phyloP scores from a whole-genome alignment of 2,113 vertebrate genomes.

The Mus spicilegus region DNA sequence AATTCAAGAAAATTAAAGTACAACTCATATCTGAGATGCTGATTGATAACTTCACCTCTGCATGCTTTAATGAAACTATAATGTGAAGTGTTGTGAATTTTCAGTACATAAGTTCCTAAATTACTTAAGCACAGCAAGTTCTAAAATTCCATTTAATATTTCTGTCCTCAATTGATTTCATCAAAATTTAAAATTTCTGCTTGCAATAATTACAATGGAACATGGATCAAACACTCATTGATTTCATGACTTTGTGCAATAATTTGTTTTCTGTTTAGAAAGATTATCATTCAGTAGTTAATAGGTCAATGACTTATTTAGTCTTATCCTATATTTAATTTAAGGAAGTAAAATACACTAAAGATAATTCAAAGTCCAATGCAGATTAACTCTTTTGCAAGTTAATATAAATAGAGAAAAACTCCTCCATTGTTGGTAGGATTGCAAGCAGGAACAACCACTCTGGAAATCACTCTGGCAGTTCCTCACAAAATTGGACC shows the following conservation, averaged over 20 bases:
- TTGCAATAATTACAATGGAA: conserved; percentile 20
- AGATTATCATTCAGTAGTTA: background rate
- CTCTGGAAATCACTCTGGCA: no score
- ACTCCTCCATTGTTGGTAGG: no score
- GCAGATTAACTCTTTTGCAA: background rate
- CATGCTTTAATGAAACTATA: background rate
- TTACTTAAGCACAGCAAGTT: background rate
- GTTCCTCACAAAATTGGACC: no score
- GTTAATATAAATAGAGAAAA: background rate
- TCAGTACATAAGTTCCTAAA: background rate
- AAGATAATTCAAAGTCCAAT: background rate
- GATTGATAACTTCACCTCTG: background rate
- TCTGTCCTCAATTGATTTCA: background rate
- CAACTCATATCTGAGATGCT: background rate
- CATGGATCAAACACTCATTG: conserved; percentile 59
- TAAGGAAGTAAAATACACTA: background rate
- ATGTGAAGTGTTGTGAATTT: background rate
- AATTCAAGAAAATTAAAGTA: background rate
- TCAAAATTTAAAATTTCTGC: conserved; percentile 42
- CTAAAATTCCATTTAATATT: background rate
- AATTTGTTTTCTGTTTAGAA: conserved; percentile 55
- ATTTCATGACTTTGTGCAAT: conserved; percentile 36
- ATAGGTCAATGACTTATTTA: background rate
- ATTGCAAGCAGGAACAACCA: no score
- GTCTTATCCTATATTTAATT: conserved; percentile 35